phyloP scores from a whole-genome alignment of 2,888 invertebrate genomes.

The Drosophila nr. medialis region DNA sequence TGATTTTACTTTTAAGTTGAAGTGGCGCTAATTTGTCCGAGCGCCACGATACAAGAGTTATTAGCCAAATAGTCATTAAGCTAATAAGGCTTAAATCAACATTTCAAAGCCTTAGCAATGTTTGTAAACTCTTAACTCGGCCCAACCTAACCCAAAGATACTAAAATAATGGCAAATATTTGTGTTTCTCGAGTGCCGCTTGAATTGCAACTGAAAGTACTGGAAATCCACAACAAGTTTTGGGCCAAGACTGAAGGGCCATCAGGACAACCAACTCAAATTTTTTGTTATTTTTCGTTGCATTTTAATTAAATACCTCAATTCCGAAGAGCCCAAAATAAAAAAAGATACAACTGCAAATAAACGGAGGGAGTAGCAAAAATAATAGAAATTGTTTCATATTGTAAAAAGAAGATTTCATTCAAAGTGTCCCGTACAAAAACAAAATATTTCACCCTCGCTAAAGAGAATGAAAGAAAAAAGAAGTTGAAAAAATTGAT shows the following conservation, averaged over 20 bases:
- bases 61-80: slow-evolving; percentile 55
- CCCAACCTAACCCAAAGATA: slow-evolving; percentile 10
- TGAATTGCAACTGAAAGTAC: slow-evolving; percentile 38
- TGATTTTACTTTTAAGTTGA: slow-evolving; percentile 10
- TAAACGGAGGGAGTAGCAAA: slow-evolving; percentile 30
- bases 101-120: slow-evolving; percentile 36
- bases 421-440: slow-evolving; percentile 43
- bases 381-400: slow-evolving; percentile 45
- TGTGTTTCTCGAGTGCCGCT: slow-evolving; percentile 44
- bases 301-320: slow-evolving; percentile 60
- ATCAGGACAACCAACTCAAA: slow-evolving; percentile 27
- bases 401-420: slow-evolving; percentile 44
- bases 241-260: slow-evolving; percentile 40
- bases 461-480: slow-evolving; percentile 30
- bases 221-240: slow-evolving; percentile 35
- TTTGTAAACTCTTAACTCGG: slow-evolving; percentile 14
- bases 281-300: slow-evolving; percentile 26
- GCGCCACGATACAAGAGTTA: slow-evolving; percentile 44
- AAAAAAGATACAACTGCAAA: slow-evolving; percentile 38
- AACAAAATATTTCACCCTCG: slow-evolving; percentile 65
- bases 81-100: slow-evolving; percentile 57
- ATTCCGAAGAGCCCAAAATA: slow-evolving; percentile 7
- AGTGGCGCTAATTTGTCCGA: slow-evolving; percentile 50
- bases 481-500: slow-evolving; percentile 21
- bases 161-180: slow-evolving; percentile 59